These are phyloP conservation scores for Drosophila miranda DNA, from an alignment of 1,140 invertebrate genomes.

Conservation along the genomic window DNA sequence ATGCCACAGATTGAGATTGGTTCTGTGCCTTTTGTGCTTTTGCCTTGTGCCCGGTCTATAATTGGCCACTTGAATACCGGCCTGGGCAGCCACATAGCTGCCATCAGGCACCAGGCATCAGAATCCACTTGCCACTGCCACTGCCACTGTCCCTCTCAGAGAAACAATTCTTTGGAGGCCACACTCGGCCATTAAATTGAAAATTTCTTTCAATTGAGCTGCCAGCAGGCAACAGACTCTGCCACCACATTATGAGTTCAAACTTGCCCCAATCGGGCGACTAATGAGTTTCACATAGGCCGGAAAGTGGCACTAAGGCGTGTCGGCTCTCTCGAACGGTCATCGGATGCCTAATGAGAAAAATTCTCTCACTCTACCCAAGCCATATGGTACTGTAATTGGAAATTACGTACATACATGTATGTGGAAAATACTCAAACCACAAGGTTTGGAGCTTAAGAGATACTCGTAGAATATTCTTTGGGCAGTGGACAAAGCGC, in stretches of 20 bases:
- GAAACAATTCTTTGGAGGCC: neutral
- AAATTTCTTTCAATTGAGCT: slow-evolving; percentile 68
- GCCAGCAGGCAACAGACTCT: slow-evolving; percentile 1
- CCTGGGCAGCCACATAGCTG: slow-evolving; percentile 6
- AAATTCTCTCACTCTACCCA: slow-evolving; percentile 16
- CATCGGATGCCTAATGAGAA: slow-evolving; percentile 53
- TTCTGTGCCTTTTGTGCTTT: slow-evolving; percentile 40
- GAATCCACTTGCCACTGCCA: slow-evolving; percentile 17
- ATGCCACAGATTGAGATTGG: slow-evolving; percentile 74
- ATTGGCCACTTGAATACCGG: slow-evolving; percentile 61
- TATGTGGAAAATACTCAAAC: neutral
- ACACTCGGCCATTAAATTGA: slow-evolving; percentile 62
- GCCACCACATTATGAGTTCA: slow-evolving; percentile 75
- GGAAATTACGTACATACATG: too few species aligned
- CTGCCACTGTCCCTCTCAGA: slow-evolving; percentile 1
- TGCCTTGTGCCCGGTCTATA: slow-evolving; percentile 30
- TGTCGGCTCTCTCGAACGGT: slow-evolving; percentile 8
- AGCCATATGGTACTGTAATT: slow-evolving; percentile 30
- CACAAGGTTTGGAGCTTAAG: too few species aligned
- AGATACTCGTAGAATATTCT: too few species aligned
- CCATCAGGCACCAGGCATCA: neutral
- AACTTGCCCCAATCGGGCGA: slow-evolving; percentile 47
- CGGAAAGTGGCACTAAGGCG: slow-evolving; percentile 44
- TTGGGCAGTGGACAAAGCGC: too few species aligned
- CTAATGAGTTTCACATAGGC: slow-evolving; percentile 78